Evolutionary conservation across 2,113 vertebrate genomes (phyloP).

Genomic region (Sinocyclocheilus grahami): DNA sequence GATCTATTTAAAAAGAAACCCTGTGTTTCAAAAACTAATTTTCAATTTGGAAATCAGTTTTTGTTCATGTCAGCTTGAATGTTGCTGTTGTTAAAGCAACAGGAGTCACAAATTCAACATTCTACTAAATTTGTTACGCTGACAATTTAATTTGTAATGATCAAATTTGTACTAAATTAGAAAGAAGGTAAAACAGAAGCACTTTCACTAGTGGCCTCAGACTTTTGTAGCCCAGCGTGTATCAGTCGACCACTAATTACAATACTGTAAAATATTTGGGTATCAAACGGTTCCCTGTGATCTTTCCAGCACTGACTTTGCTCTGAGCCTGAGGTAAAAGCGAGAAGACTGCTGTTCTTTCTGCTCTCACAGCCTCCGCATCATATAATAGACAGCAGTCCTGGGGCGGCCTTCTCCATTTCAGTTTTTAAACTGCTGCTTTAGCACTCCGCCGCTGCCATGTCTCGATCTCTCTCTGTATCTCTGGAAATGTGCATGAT

Average conservation of each 20-base stretch:
- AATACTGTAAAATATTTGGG: neutral
- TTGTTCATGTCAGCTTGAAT: neutral
- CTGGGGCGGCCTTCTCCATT: slow-evolving; percentile 50
- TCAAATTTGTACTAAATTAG: neutral
- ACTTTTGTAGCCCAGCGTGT: neutral
- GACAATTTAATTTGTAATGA: neutral
- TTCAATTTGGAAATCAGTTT: neutral
- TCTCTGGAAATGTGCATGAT: slow-evolving; percentile 39
- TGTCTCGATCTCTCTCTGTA: slow-evolving; percentile 23
- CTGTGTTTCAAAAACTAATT: neutral
- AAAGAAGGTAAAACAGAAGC: neutral
- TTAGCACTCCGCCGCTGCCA: slow-evolving; percentile 44
- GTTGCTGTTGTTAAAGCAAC: neutral
- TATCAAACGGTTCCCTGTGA: neutral
- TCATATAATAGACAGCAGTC: slow-evolving; percentile 49
- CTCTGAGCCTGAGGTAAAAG: slow-evolving; percentile 24
- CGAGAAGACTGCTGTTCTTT: slow-evolving; percentile 27
- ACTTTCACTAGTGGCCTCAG: neutral
- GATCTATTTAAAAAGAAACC: neutral
- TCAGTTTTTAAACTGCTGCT: slow-evolving; percentile 52
- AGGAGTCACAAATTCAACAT: neutral
- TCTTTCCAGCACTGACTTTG: neutral
- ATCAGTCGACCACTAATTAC: neutral
- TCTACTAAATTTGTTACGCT: neutral
- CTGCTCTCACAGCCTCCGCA: slow-evolving; percentile 27